Evolutionary conservation across 2,113 vertebrate species (phyloP), one percentile per base, ranked within the genome.

Genomic region (Tachuris rubrigastra): DNA sequence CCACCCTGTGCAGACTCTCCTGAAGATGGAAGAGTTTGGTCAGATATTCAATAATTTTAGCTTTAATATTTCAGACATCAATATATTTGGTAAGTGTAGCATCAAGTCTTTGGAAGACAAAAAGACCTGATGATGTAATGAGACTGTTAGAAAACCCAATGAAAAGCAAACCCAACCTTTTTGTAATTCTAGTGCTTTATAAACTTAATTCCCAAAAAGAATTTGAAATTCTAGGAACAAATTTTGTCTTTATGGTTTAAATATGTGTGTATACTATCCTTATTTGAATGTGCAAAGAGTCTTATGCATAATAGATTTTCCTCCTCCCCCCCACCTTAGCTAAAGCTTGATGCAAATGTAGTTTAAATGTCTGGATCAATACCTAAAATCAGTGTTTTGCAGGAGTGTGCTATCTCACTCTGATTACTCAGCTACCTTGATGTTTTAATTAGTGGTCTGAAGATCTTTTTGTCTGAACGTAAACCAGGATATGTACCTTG

Each of bases 191-290:
- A 68, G 12, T 49, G 37, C 72, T 89, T 89, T 67, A 56, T 55
- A 82, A 50, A 44, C 8, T 21, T 67, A 49, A 39, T 76, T 31
- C 2, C 11, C 21, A 0, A n/a, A 35, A 58, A 37, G 14, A 77
- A 67, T 37, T 49, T 72, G 42, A 78, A 95, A 89, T 49, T 85
- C 52, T 85, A 19, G 76, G 76, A 82, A 58, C 33, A 58, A 89
- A 62, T 89, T 97, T 92, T 91, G 86, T 30, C 53, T 91, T 91
- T 74, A 30, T 76, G 41, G 71, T 96, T 96, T 96, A 89, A 96
- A 80, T 24, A n/a, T 85, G 42, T 86, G n/a, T 88, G 50, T 85
- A 25, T 59, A 39, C 12, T 89, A 6, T 86, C 94, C 79, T 85
- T 76, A 95, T 90, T 84, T 90, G 76, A 94, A 93, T 63, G 62